Conservation (phyloP, 1,140 invertebrate species). For the Dinoponera quadriceps region DNA sequence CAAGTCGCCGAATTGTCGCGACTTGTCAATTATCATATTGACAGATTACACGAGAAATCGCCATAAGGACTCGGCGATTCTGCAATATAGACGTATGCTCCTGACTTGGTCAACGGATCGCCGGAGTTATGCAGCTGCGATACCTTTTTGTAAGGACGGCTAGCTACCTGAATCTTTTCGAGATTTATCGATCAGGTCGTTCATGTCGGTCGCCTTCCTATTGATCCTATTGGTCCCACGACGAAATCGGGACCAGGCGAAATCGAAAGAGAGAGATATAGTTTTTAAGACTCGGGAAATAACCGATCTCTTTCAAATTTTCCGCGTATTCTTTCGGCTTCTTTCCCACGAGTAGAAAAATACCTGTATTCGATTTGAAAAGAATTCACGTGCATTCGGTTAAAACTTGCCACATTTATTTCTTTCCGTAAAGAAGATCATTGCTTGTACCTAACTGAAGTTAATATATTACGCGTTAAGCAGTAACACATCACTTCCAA, state of each 20-base stretch:
- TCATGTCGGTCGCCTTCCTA: conserved; percentile 20
- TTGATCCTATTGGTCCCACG: conserved; percentile 58
- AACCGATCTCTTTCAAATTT: too few relatives aligned
- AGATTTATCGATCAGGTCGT: conserved; percentile 48
- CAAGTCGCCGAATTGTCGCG: neutral
- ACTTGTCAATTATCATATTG: neutral
- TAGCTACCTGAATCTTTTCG: neutral
- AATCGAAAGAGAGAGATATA: conserved; percentile 33
- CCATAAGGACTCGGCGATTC: neutral
- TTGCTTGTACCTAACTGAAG: too few relatives aligned
- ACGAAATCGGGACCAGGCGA: conserved; percentile 13
- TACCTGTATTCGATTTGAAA: too few relatives aligned
- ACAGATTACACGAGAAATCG: conserved; percentile 3
- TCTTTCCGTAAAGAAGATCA: too few relatives aligned
- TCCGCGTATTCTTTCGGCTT: too few relatives aligned
- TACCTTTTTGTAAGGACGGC: conserved; percentile 25
- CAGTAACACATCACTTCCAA: too few relatives aligned
- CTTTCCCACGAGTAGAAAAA: too few relatives aligned
- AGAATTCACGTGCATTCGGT: too few relatives aligned
- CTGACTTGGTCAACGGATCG: neutral
- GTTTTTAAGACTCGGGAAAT: too few relatives aligned
- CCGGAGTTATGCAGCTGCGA: conserved; percentile 27
- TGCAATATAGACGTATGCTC: conserved; percentile 31
- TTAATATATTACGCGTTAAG: too few relatives aligned
- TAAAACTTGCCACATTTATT: too few relatives aligned